Evolutionary conservation across 2,888 invertebrate genomes (phyloP), one percentile per base, ranked within the genome.

Genomic region (Ceraclea dissimilis): DNA sequence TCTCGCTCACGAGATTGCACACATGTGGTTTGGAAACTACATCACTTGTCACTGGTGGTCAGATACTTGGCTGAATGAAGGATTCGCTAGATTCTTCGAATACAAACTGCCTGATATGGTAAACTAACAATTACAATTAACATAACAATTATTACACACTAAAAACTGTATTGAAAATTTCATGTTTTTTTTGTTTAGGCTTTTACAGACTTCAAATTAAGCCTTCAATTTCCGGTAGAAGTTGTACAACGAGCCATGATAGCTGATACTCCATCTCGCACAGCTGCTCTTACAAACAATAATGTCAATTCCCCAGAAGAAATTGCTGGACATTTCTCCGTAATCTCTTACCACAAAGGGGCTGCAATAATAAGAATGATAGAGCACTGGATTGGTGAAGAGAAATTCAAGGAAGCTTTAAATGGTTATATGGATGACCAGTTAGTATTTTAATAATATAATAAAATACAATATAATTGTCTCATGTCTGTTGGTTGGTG

Each of bases 21-120:
- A 93, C 70, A 87, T 86, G 69, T 90, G 90, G 90, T 89, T 90
- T 66, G 90, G 90, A 5, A 85, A 90, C 68, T 71, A 85, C 50
- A 83, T 89, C n/a, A 88, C 88, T 1, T 82, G 83, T 60, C 79
- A 83, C 65, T 88, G 88, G 87, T 89, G 89, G 89, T 79, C 82
- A 57, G 83, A 82, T 65, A 73, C 85, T 22, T 89, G 88, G 86
- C 73, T 89, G 0, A 85, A 82, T 64, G 84, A 85, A 68, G 84
- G 79, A 8, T 87, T 84, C 60, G 88, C 88, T 1, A 79, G 80
- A 52, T 88, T 79, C 69, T 86, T 85, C 63, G 84, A 92, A 70
- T 89, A 87, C 66, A 79, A 81, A 49, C 78, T 74, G 10, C 80
- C 82, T 49, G 79, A 82, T 39, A 67, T 69, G 63, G 82, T 78